A percentile compares a stretch with the other conserved stretches of the same genome.
phyloP scores from a whole-genome alignment of 2,888 invertebrate genomes.

The Mythimna ferrago region DNA sequence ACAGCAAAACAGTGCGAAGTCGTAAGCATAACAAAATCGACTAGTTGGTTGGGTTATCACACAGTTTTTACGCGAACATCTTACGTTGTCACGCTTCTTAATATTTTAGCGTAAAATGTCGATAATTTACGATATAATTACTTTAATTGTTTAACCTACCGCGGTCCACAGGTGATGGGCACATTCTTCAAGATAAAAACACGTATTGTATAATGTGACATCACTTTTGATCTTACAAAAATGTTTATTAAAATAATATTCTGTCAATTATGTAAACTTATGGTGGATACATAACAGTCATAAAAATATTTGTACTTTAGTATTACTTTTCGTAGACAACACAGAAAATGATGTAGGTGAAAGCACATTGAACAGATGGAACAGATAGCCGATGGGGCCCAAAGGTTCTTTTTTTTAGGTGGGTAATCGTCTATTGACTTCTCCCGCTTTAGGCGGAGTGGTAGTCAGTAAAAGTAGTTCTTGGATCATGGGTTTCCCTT shows the following conservation, averaged over 20 bases:
- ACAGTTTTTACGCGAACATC: slow-evolving; percentile 41
- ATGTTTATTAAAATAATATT: background rate
- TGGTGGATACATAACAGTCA: fast-evolving
- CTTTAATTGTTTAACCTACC: slow-evolving; percentile 55
- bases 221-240: slow-evolving; percentile 3
- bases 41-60: slow-evolving; percentile 32
- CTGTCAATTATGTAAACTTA: background rate
- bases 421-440: too few relatives aligned
- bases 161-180: slow-evolving; percentile 42
- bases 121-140: slow-evolving; percentile 56
- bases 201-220: slow-evolving; percentile 23
- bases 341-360: background rate
- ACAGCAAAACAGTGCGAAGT: slow-evolving; percentile 18
- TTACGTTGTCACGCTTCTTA: slow-evolving; percentile 21
- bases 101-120: slow-evolving; percentile 38
- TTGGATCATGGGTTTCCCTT: too few relatives aligned
- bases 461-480: too few relatives aligned
- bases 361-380: too few relatives aligned
- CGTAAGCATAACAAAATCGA: slow-evolving; percentile 21
- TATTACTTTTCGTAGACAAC: background rate
- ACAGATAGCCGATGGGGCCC: too few relatives aligned
- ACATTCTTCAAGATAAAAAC: slow-evolving; percentile 15
- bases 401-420: too few relatives aligned
- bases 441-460: too few relatives aligned
- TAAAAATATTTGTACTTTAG: background rate